Conservation (phyloP, 2,797 vertebrate species). For the Pterois miles region DNA sequence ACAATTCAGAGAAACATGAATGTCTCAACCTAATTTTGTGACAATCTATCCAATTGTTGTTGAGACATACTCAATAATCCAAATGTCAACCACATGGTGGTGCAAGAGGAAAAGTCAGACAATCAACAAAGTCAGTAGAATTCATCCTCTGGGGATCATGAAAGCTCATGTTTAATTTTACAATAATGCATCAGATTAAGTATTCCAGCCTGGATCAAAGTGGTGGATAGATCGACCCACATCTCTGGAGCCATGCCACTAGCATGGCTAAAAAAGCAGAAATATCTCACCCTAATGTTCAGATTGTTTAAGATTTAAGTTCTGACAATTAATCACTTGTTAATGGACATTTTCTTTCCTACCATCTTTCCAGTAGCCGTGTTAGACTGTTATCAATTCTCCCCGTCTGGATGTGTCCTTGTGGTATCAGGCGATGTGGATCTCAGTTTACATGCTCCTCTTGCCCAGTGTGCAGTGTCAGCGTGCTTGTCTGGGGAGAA, state of each 20-base stretch:
- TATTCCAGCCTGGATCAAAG: background rate
- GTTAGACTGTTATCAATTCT: slow-evolving; percentile 4
- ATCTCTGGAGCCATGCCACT: background rate
- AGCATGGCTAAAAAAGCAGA: background rate
- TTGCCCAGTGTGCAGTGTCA: slow-evolving; percentile 73
- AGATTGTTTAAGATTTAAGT: background rate
- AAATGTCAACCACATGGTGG: background rate
- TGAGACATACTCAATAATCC: background rate
- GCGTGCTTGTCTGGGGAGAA: slow-evolving; percentile 71
- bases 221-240: background rate
- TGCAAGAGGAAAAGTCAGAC: background rate
- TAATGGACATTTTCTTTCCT: background rate
- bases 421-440: slow-evolving; percentile 60
- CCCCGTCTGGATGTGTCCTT: slow-evolving; percentile 61
- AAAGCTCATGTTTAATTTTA: background rate
- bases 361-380: background rate
- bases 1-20: background rate
- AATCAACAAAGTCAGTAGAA: background rate
- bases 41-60: background rate
- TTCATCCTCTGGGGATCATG: background rate
- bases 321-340: background rate
- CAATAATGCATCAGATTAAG: background rate
- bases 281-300: background rate
- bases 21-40: background rate
- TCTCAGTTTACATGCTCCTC: slow-evolving; percentile 76